Evolutionary conservation across 2,113 vertebrate species (phyloP), one percentile per base, ranked within the genome.

Genomic region (Sialia sialis): DNA sequence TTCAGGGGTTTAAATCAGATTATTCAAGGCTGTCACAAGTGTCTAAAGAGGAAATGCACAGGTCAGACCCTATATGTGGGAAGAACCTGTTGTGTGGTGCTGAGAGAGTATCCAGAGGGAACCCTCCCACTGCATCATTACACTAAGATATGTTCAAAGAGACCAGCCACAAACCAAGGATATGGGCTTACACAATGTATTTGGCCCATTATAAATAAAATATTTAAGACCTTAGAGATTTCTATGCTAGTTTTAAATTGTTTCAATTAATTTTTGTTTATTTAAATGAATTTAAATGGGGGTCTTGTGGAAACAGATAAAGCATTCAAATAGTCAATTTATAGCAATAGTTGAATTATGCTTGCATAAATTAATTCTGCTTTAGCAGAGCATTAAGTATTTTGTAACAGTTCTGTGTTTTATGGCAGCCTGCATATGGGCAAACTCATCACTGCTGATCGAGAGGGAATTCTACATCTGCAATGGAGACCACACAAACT

Each of bases 61-160:
- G n/a, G 58, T 32, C 29, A 54, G 48, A 81, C 38, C 60, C 77
- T 67, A 25, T 6, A 13, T 12, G 23, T 74, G 52, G 23, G 44
- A 44, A 81, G n/a, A 62, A 59, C 10, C 4, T 26, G 0, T 6
- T 43, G 27, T 7, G 25, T 29, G 2, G 29, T 36, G 62, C 38
- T 55, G 63, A 6, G 3, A 18, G 9, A 9, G 39, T 30, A 29
- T 39, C 21, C 43, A 19, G 36, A 39, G 29, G 54, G 51, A 16
- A 36, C 4, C 2, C 2, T 10, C 29, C 3, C 73, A 7, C 4
- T 13, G 19, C 32, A 25, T 36, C 69, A 12, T 2, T 26, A 43
- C 27, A 19, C 34, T 21, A 9, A 46, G 16, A 1, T 0, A 4
- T 3, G 15, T 29, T 49, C 67, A 69, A 0, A 80, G 34, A 55